These are phyloP conservation scores for Heliconius charithonia DNA, from an alignment of 2,888 invertebrate genomes.

Conservation along the genomic window DNA sequence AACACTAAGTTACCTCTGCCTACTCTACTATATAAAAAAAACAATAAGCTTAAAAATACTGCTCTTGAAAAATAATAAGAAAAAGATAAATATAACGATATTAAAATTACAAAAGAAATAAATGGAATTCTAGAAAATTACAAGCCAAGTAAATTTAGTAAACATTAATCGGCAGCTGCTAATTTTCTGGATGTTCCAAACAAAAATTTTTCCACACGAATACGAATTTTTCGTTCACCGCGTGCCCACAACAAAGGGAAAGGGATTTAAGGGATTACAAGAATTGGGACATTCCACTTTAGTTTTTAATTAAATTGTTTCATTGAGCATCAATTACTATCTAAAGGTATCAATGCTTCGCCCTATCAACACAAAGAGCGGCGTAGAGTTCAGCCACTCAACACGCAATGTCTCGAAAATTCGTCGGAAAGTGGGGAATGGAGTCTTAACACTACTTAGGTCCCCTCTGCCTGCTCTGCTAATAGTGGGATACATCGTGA, in stretches of 20 bases:
- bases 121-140: constrained; percentile 26
- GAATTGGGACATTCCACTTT: constrained; percentile 32
- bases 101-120: not conserved
- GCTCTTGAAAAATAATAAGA: too few relatives aligned
- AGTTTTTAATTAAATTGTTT: constrained; percentile 47
- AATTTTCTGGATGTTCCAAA: constrained; percentile 32
- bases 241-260: constrained; percentile 42
- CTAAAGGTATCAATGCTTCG: too few relatives aligned
- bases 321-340: constrained; percentile 16
- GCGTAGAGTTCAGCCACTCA: not conserved
- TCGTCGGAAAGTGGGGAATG: not conserved
- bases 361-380: too few relatives aligned
- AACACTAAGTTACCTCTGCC: too few relatives aligned
- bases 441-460: too few relatives aligned
- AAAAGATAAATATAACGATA: too few relatives aligned
- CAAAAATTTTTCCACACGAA: constrained; percentile 27
- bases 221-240: constrained; percentile 15
- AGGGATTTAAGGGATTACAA: constrained; percentile 46
- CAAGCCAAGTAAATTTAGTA: constrained; percentile 33
- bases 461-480: not conserved
- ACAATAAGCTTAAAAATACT: too few relatives aligned
- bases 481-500: not conserved
- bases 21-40: too few relatives aligned
- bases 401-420: not conserved
- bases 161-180: constrained; percentile 26